phyloP scores from a whole-genome alignment of 2,797 vertebrate genomes.

The Gorsachius magnificus region DNA sequence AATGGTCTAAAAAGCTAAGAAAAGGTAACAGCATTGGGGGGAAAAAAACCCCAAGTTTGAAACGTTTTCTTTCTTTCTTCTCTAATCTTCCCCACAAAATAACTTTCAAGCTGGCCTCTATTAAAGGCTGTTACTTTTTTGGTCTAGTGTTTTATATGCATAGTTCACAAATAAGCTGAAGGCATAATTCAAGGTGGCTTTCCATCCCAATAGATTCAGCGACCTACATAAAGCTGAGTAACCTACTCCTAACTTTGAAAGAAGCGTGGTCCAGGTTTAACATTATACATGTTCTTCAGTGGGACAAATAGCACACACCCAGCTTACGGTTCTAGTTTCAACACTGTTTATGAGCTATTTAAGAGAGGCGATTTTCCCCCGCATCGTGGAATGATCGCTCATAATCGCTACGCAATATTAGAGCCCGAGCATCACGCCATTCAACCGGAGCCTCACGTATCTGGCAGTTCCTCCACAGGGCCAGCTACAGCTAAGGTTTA shows the following conservation, averaged over 20 bases:
- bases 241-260: not conserved
- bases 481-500: conserved; percentile 1
- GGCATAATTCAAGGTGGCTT: not conserved
- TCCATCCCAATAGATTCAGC: not conserved
- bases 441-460: not conserved
- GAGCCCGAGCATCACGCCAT: not conserved
- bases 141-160: not conserved
- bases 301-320: not conserved
- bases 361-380: not conserved
- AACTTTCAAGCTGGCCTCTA: not conserved
- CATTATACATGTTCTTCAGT: not conserved
- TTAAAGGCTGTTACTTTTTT: not conserved
- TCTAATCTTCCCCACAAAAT: not conserved
- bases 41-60: not conserved
- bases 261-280: not conserved
- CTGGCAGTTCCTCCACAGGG: not conserved
- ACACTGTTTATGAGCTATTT: not conserved
- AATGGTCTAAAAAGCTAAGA: not conserved
- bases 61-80: not conserved
- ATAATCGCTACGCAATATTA: not conserved
- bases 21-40: not conserved
- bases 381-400: not conserved
- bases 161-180: not conserved
- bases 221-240: not conserved
- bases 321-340: not conserved